These are phyloP conservation scores for Balaenoptera acutorostrata DNA, from an alignment of 2,113 vertebrate genomes.

Conservation along the genomic window DNA sequence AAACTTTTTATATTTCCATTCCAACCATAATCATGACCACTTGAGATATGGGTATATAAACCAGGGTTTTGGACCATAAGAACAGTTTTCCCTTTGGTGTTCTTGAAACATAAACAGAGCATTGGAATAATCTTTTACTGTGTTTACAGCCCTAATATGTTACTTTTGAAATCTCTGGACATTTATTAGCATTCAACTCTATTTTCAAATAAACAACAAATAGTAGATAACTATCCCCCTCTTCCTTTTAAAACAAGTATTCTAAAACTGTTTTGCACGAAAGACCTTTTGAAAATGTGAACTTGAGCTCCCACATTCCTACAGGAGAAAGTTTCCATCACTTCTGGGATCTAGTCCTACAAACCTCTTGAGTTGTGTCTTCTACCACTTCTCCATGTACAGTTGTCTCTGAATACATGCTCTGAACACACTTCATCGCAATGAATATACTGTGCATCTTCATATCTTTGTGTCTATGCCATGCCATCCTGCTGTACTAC, in stretches of 20 bases:
- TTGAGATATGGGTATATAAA: background rate
- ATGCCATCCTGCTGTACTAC: background rate
- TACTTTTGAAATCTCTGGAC: background rate
- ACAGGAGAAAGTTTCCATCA: background rate
- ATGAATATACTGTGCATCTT: too few species aligned
- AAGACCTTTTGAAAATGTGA: background rate
- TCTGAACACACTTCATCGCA: background rate
- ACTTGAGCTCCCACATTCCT: background rate
- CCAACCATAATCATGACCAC: background rate
- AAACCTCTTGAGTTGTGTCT: background rate
- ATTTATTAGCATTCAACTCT: background rate
- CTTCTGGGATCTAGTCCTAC: too few species aligned
- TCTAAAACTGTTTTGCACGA: background rate
- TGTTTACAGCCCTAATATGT: background rate
- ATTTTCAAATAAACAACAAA: background rate
- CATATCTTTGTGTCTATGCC: background rate
- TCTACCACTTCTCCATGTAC: background rate
- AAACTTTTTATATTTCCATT: background rate
- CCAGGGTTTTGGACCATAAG: background rate
- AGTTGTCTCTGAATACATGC: accelerated
- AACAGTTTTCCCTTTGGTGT: background rate
- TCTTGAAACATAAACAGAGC: background rate
- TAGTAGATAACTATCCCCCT: background rate
- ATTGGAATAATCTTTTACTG: background rate
- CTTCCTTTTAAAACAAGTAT: background rate